A percentile compares a stretch with the other conserved stretches of the same genome.
Conservation (phyloP, 2,888 invertebrate genomes). For the Synanthedon andrenaeformis region DNA sequence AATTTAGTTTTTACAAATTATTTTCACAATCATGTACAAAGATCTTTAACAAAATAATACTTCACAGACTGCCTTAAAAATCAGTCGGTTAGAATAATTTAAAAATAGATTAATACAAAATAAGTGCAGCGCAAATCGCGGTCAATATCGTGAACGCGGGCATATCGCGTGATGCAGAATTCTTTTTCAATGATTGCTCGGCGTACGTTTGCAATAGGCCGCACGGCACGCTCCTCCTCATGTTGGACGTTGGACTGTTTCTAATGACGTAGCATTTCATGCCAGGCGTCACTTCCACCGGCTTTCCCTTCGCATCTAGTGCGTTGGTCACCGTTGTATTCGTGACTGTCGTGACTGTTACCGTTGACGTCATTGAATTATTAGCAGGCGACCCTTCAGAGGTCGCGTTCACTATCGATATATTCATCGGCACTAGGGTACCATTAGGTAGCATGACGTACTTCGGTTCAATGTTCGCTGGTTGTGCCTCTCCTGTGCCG, state of each 20-base stretch:
- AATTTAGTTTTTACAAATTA: neutral
- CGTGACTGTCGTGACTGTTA: slow-evolving; percentile 5
- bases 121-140: slow-evolving; percentile 3
- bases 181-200: slow-evolving; percentile 7
- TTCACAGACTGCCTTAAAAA: neutral
- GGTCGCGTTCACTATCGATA: slow-evolving; percentile 16
- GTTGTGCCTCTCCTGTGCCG: slow-evolving; percentile 1
- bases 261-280: slow-evolving; percentile 13
- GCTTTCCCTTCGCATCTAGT: slow-evolving; percentile 10
- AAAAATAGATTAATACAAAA: slow-evolving; percentile 2
- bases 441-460: slow-evolving; percentile 9
- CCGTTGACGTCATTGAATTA: slow-evolving; percentile 6
- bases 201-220: slow-evolving; percentile 11
- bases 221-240: slow-evolving; percentile 10
- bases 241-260: slow-evolving; percentile 2
- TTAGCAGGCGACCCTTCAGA: slow-evolving; percentile 6
- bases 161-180: slow-evolving; percentile 6
- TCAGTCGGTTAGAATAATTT: no score
- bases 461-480: slow-evolving; percentile 1
- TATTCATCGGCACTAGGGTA: slow-evolving; percentile 7
- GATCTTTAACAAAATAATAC: neutral
- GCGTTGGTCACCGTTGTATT: slow-evolving; percentile 10
- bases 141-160: slow-evolving; percentile 7
- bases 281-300: slow-evolving; percentile 10
- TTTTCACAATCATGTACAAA: neutral